Base-by-base conservation (phyloP, 2,113 vertebrate species). In the Fukomys damarensis region DNA sequence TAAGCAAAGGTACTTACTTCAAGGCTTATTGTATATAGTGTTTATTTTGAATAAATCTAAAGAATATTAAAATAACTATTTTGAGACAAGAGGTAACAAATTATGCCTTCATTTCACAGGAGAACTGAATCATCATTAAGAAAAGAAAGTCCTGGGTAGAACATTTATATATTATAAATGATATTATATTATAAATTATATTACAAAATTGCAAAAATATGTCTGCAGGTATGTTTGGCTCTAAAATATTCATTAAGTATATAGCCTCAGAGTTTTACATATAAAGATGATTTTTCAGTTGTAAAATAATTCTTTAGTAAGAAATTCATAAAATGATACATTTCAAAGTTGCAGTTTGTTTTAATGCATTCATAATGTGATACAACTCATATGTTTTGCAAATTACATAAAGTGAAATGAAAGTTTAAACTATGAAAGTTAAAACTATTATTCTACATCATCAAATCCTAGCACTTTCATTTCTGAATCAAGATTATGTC, bases 341-440 rank as follows among this genome's bases (percentile, higher is more conserved):
- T 66, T 96, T 83, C 43, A 83, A 96, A 96, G 83, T 86, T 93
- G 63, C 72, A 94, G 80, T 96, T 94, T 92, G 70, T 86, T 93
- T 87, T 84, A 95, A 54, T 91, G 86, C 24, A 93, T 84, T 95
- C 81, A 82, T 94, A 94, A 96, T 97, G 77, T 91, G 88, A 94
- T 81, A 12, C 41, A 88, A 70, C 70, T 93, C 91, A 89, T 2
- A 41, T 81, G 49, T 95, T 97, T 96, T 97, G 38, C 86, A 93
- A 93, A 93, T 97, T 92, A 87, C 49, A 91, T 89, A 92, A 89
- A 96, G 43, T 86, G 59, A 87, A 28, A 96, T 83, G 76, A 79
- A 96, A 93, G 65, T 93, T 65, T 91, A 89, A 90, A 92, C 32
- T 16, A 93, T 97, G 43, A 77, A 96, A 93, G 59, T 93, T 65